Evolutionary conservation across 2,888 invertebrate species (phyloP), one percentile per base, ranked within the genome.

Genomic region (Didymodactylos carnosus): DNA sequence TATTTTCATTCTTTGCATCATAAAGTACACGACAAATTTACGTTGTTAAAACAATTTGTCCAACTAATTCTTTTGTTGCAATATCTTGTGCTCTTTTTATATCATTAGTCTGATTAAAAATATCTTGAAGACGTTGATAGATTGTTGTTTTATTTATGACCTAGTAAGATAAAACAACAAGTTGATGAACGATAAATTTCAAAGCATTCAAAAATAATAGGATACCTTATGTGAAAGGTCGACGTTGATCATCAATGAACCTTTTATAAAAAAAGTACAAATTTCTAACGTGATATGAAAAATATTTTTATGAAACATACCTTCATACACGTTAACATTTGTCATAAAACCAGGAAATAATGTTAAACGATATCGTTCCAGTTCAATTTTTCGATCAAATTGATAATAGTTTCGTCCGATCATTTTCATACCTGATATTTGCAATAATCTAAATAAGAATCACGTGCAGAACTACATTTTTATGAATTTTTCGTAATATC

Each of bases 341-440:
- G 92, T 90, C 0, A 92, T 89, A 80, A 90, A 94, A 1, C 94
- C 94, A 0, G 94, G 94, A 90, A 92, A 92, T 1, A 94, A 88
- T 85, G 92, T 91, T 35, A 62, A 62, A 62, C 62, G 62, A 62
- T 62, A 62, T 35, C 62, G 62, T 62, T 62, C 62, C 11, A 62
- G 35, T 35, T 62, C 62, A 29, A 62, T 11, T 62, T 62, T 62
- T 19, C 62, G 62, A 62, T 62, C 62, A 4, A 62, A 62, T 62
- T 62, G 62, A 62, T 62, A 62, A 62, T 62, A 62, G 35, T 62
- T 62, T 35, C 62, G 62, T 35, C 62, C 62, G 11, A 62, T 62
- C 8, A 62, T 29, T 62, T 35, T 27, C 35, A 62, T n/a, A n/a
- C 62, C 62, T 35, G 62, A 62, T 35, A 62, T n/a, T 29, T 62